These are phyloP conservation scores for Lamellibrachia luymesi DNA, from an alignment of 1,140 invertebrate species.

Conservation along the genomic window DNA sequence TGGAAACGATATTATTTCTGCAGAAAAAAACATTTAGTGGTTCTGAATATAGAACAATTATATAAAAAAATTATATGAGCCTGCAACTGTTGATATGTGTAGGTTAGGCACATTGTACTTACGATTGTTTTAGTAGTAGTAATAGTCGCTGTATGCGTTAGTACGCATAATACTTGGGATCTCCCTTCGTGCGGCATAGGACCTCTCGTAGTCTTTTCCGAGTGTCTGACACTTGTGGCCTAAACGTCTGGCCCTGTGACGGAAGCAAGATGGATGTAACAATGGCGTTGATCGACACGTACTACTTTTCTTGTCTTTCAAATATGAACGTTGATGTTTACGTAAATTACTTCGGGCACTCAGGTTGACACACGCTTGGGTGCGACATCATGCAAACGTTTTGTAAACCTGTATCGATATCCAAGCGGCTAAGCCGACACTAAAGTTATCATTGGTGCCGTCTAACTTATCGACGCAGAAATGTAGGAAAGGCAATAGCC, in stretches of 20 bases:
- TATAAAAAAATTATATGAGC: too few relatives aligned
- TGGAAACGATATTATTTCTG: neutral
- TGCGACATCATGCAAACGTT: neutral
- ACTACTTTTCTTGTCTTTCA: neutral
- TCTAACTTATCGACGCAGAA: too few relatives aligned
- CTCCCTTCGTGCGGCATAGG: conserved; percentile 26
- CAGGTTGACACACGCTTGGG: neutral
- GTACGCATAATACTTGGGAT: conserved; percentile 20
- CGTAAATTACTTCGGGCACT: neutral
- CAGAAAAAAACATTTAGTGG: neutral
- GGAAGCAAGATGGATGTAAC: neutral
- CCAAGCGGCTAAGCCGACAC: too few relatives aligned
- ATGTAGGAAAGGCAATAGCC: too few relatives aligned
- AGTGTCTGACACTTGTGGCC: conserved; percentile 25
- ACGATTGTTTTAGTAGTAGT: neutral
- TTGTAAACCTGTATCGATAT: too few relatives aligned
- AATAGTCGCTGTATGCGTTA: neutral
- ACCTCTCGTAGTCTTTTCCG: conserved; percentile 21
- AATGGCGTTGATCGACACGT: neutral
- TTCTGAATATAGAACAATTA: neutral
- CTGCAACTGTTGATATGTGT: too few relatives aligned
- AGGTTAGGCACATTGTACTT: neutral
- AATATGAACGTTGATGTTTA: neutral
- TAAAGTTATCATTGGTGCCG: too few relatives aligned
- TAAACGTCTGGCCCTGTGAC: conserved; percentile 14